These are phyloP conservation scores for Haemorhous mexicanus DNA, from an alignment of 2,113 vertebrate genomes.

Conservation along the genomic window DNA sequence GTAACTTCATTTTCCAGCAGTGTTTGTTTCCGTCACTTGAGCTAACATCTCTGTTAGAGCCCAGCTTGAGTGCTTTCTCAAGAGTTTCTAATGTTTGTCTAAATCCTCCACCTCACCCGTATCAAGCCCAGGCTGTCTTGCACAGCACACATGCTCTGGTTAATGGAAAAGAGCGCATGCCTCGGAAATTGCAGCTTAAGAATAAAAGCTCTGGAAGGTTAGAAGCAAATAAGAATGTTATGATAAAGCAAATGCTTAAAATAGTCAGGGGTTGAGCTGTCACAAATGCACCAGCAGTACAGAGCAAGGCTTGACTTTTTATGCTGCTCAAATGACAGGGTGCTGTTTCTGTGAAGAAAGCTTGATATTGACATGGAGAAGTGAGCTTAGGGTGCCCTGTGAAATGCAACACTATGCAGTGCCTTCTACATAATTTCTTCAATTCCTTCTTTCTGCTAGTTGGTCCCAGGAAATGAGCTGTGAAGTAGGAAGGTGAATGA, in stretches of 20 bases:
- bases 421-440: not conserved
- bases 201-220: slow-evolving; percentile 18
- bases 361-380: not conserved
- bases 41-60: not conserved
- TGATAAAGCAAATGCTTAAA: slow-evolving; percentile 19
- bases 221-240: slow-evolving; percentile 38
- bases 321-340: not conserved
- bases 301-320: not conserved
- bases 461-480: not conserved
- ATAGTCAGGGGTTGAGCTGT: not conserved
- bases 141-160: not conserved
- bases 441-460: not conserved
- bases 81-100: fast-evolving
- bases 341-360: not conserved
- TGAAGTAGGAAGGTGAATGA: not conserved
- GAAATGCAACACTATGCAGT: not conserved
- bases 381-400: not conserved
- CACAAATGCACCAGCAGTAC: not conserved
- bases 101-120: fast-evolving
- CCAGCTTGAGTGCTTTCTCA: not conserved
- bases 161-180: slow-evolving; percentile 1
- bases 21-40: not conserved
- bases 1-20: not conserved
- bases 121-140: not conserved
- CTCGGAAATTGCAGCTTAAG: not conserved